Evolutionary conservation across 2,113 vertebrate genomes (phyloP), one percentile per base, ranked within the genome.

Genomic region (Oreochromis spilurus): DNA sequence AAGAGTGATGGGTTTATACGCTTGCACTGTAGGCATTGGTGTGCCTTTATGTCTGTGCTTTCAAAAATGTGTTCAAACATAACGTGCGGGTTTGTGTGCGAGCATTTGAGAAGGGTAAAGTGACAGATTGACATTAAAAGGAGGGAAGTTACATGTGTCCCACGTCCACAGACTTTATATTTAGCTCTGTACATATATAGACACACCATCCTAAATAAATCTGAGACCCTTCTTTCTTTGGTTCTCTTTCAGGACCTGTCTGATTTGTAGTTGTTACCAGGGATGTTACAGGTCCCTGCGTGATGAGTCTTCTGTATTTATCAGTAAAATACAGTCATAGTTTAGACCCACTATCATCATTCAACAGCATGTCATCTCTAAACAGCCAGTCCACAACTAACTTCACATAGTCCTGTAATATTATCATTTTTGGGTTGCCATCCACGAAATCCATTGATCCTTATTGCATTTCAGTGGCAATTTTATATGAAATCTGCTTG

Each of bases 81-180:
- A 70, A 29, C 7, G 6, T 82, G 21, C 50, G 58, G 70, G 45
- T 83, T 65, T 36, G 45, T 70, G 40, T 84, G 85, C 58, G 40
- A 80, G 14, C 79, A 36, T 88, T 60, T 89, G 43, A 55, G 48
- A 10, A 17, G 7, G 9, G 11, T 29, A 24, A 24, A 53, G 29
- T 10, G 29, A 48, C 53, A 50, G 43, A 84, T 67, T 80, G 75
- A 83, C 55, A 84, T 81, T 85, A 85, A 89, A 91, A 65, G 70
- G 11, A 79, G 36, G 78, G 83, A 83, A 81, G 60, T 79, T 82
- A 19, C 79, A 83, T 72, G 81, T 90, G 82, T 75, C 58, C 54
- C 83, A 29, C 91, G 88, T 90, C 89, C 93, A 88, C 83, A 90
- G 67, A 82, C 34, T 43, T 85, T 88, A 88, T 87, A 92, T 89